Evolutionary conservation across 2,888 invertebrate species (phyloP).

Genomic region (Pristionchus arcanus): DNA sequence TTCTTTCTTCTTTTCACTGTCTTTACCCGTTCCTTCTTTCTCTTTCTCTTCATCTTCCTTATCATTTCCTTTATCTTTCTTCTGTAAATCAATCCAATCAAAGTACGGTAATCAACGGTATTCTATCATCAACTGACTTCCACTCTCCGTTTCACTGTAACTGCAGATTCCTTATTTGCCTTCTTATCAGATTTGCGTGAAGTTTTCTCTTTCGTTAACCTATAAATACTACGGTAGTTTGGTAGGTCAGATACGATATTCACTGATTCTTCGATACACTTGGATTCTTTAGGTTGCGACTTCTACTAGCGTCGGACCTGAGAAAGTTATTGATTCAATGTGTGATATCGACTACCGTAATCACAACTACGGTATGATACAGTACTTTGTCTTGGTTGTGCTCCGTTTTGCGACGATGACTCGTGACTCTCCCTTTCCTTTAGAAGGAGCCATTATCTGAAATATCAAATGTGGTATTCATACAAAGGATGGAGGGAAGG

Average conservation of each 20-base stretch:
- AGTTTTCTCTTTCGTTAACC: constrained; percentile 16
- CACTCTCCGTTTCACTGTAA: not conserved
- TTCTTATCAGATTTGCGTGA: constrained; percentile 19
- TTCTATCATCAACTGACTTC: not conserved
- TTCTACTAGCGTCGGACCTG: not conserved
- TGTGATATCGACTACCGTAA: not conserved
- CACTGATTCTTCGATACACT: not conserved
- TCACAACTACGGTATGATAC: not conserved
- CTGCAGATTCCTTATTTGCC: not conserved
- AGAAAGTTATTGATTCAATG: not conserved
- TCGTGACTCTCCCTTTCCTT: constrained; percentile 40
- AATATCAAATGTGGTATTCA: not conserved
- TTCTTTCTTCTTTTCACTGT: constrained; percentile 8
- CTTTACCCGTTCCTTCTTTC: not conserved
- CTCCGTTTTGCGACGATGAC: not conserved
- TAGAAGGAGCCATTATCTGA: constrained; percentile 11
- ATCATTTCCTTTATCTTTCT: constrained; percentile 22
- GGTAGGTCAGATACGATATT: not conserved
- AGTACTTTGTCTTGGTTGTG: constrained; percentile 15
- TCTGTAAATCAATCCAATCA: constrained; percentile 10
- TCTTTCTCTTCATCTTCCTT: constrained; percentile 15
- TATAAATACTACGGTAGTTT: not conserved
- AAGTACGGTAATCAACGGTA: not conserved
- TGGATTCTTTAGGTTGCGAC: constrained; percentile 24
- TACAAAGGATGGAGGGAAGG: not conserved